phyloP scores from a whole-genome alignment of 2,797 vertebrate species.

The Myotis vivesi region DNA sequence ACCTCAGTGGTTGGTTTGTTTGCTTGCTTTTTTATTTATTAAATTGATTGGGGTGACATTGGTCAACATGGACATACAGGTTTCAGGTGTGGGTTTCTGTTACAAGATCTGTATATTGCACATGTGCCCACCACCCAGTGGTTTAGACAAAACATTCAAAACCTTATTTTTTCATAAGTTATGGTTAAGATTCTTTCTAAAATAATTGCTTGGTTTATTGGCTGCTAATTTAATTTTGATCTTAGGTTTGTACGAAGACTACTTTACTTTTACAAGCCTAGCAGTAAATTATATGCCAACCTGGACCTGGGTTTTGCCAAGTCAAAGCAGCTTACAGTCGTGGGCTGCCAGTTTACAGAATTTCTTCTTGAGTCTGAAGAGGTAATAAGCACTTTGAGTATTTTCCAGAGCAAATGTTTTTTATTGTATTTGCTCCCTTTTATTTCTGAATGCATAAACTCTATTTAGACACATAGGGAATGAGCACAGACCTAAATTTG shows the following conservation, averaged over 20 bases:
- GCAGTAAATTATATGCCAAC: conserved; percentile 95
- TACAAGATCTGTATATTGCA: no score
- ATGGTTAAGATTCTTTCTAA: not conserved
- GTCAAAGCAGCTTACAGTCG: conserved; percentile 96
- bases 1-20: not conserved
- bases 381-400: conserved; percentile 86
- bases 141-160: conserved; percentile 34
- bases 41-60: no score
- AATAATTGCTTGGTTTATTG: not conserved
- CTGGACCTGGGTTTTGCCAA: conserved; percentile 94
- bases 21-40: no score
- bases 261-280: conserved; percentile 98
- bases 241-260: conserved; percentile 96
- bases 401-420: not conserved
- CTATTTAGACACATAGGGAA: not conserved
- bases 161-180: not conserved
- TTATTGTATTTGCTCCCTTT: not conserved
- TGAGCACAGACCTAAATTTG: not conserved
- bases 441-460: not conserved
- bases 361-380: conserved; percentile 98
- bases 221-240: conserved; percentile 63
- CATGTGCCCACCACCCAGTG: no score
- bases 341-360: conserved; percentile 97
- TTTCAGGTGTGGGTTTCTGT: no score
- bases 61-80: no score